These are phyloP conservation scores for Delphinus delphis DNA, from an alignment of 2,113 vertebrate species.

Conservation along the genomic window DNA sequence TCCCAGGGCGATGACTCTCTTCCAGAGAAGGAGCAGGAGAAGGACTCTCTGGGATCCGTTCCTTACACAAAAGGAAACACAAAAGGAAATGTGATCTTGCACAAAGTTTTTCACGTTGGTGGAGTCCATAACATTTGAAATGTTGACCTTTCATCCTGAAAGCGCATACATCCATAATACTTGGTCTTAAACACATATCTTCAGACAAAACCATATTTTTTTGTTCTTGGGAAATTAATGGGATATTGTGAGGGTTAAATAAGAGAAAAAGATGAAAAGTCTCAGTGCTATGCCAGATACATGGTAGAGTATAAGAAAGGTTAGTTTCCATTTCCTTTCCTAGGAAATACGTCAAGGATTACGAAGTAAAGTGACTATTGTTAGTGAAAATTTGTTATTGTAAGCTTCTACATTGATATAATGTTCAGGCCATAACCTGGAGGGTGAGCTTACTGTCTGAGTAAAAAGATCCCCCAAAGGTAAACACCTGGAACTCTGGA, in stretches of 20 bases:
- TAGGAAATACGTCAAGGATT: background rate
- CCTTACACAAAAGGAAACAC: constrained; percentile 80
- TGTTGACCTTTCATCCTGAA: background rate
- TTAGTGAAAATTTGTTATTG: background rate
- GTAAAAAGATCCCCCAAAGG: background rate
- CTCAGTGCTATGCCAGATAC: background rate
- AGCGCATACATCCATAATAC: background rate
- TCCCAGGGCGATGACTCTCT: constrained; percentile 86
- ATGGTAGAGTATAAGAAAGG: background rate
- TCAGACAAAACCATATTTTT: background rate
- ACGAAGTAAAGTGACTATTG: background rate
- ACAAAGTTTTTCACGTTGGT: background rate
- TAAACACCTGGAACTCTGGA: background rate
- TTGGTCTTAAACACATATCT: background rate
- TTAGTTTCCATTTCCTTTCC: background rate
- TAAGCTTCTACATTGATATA: background rate
- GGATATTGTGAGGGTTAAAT: background rate
- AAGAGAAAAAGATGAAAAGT: background rate
- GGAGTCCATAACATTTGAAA: background rate
- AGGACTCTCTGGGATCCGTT: constrained; percentile 91
- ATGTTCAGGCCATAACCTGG: background rate
- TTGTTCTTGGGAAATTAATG: background rate
- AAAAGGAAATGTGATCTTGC: background rate
- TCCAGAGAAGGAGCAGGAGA: constrained; percentile 91
- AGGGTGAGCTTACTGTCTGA: background rate